A percentile compares a stretch with the other conserved stretches of the same genome.
These are phyloP conservation scores for Odocoileus virginianus DNA, from an alignment of 2,113 vertebrate genomes.

Conservation along the genomic window DNA sequence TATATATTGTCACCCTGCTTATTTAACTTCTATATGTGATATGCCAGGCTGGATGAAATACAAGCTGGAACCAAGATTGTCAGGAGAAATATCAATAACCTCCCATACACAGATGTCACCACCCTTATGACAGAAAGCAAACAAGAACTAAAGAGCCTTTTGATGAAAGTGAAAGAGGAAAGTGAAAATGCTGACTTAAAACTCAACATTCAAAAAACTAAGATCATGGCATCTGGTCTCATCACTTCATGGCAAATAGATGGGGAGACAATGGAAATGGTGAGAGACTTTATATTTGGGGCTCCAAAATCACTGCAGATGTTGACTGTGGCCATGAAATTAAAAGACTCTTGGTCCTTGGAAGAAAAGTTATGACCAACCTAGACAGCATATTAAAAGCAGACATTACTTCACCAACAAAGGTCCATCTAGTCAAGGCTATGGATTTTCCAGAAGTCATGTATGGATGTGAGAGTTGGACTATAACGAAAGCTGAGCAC, in stretches of 20 bases:
- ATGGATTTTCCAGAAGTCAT: background rate
- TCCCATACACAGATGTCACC: background rate
- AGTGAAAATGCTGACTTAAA: background rate
- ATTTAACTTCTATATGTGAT: background rate
- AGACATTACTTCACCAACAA: background rate
- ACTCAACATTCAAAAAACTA: background rate
- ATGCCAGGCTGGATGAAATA: background rate
- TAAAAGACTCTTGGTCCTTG: background rate
- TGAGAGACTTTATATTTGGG: background rate
- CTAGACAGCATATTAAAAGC: background rate
- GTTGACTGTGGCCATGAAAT: background rate
- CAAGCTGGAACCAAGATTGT: background rate
- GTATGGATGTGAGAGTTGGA: background rate
- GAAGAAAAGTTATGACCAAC: background rate
- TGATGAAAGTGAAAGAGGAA: background rate
- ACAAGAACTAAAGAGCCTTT: background rate
- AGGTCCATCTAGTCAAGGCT: background rate
- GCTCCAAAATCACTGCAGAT: background rate
- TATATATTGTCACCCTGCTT: background rate
- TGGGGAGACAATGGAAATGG: background rate
- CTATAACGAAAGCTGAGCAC: background rate
- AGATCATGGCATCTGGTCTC: background rate
- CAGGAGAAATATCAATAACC: background rate
- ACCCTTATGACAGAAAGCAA: background rate
- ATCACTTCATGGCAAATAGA: background rate